Evolutionary conservation across 23 tunicate species (phyloP), one percentile per base, ranked within the genome.

Genomic region (Halocynthia aurantium): DNA sequence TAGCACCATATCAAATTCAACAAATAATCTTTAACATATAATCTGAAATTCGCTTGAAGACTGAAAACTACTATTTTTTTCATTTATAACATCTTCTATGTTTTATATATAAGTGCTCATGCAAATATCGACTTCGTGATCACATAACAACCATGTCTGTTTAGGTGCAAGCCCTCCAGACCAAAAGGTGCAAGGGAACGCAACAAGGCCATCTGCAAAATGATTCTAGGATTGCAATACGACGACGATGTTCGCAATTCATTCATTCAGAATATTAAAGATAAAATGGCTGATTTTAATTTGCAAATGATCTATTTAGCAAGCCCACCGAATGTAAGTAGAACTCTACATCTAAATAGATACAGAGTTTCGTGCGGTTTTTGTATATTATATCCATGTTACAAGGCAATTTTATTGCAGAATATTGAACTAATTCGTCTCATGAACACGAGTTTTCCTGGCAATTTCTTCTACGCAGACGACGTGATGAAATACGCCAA

Each of bases 181-280:
- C 99, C 99, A 0, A 94, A 94, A 64, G 99, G 99, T 21, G 99
- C 99, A 7, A 87, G 99, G 22, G 99, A 94, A 54, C 75, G 99
- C 7, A 94, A 94, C 79, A 88, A 83, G 81, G 99, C 87, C 68
- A 94, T 94, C 44, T 94, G 99, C 53, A 76, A 80, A n/a, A 73
- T 94, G 22, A 84, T 92, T 10, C 77, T 88, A 84, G 99, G 99
- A 8, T 69, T 94, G 7, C 50, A 84, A 6, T 84, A 86, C 60
- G 95, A 88, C 69, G 99, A 94, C 10, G 91, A 84, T 12, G 50
- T 88, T 49, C 73, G 99, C 49, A 80, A 51, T 44, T 53, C 76
- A 31, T 94, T 94, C 69, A 72, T 94, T 10, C 90, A 84, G 77
- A 80, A 73, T 6, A 62, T 94, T 62, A 94, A 94, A 56, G 87